Conservation (phyloP, 1,140 invertebrate species). For the Drosophila funebris region DNA sequence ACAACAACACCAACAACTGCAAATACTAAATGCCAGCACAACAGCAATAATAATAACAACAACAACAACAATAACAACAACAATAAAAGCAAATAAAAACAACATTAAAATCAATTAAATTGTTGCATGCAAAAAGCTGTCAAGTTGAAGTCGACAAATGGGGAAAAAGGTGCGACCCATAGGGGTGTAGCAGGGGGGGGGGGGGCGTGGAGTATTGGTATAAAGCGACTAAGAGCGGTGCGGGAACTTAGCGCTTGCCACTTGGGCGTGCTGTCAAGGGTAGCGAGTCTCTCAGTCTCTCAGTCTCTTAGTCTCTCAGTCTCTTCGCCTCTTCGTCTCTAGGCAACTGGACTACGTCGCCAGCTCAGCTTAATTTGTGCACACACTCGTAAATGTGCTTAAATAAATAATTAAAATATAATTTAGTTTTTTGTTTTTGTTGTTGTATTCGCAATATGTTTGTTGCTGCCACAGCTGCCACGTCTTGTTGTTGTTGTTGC, state of each 20-base stretch:
- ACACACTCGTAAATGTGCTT: not conserved
- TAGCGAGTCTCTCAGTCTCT: slow-evolving; percentile 19
- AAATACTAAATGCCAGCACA: slow-evolving; percentile 8
- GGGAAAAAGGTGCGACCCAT: not conserved
- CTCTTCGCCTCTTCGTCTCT: not conserved
- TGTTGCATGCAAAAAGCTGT: slow-evolving; percentile 52
- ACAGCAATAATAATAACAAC: slow-evolving; percentile 11
- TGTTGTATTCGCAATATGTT: not conserved
- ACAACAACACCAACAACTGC: slow-evolving; percentile 6
- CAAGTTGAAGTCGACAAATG: not conserved
- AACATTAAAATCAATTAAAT: slow-evolving; percentile 71
- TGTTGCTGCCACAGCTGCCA: not conserved
- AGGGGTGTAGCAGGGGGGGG: not conserved
- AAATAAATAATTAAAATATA: slow-evolving; percentile 23
- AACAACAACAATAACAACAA: slow-evolving; percentile 6
- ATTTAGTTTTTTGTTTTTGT: too few relatives aligned
- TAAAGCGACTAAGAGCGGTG: too few relatives aligned
- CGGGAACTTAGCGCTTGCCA: not conserved
- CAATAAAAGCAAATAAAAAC: slow-evolving; percentile 20
- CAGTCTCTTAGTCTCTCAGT: not conserved
- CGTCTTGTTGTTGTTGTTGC: not conserved
- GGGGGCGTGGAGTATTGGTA: too few relatives aligned
- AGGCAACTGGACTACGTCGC: not conserved
- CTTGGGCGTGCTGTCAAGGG: slow-evolving; percentile 48
- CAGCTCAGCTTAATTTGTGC: not conserved